Percentiles rank a stretch among this genome's conserved stretches.
Evolutionary conservation across 2,888 invertebrate species (phyloP).

Genomic region (Tipula vernalis): DNA sequence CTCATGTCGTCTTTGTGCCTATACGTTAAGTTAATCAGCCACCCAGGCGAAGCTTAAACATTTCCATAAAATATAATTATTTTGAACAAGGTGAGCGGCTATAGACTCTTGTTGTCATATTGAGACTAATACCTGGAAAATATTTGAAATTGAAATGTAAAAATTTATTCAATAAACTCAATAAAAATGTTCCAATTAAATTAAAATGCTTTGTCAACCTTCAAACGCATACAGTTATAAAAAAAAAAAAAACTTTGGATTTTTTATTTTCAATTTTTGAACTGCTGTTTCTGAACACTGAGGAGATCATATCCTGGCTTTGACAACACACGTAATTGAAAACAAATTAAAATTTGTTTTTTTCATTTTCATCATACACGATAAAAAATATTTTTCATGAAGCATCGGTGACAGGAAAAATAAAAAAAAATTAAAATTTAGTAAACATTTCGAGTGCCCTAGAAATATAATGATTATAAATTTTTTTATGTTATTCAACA

Average conservation of each 20-base stretch:
- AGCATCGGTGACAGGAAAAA: neutral
- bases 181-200: too few species aligned
- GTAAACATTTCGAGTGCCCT: neutral
- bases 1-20: too few species aligned
- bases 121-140: too few species aligned
- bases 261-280: neutral
- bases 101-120: too few species aligned
- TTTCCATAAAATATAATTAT: too few species aligned
- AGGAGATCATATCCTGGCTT: neutral
- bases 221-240: neutral
- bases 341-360: neutral
- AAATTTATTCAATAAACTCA: too few species aligned
- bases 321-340: neutral
- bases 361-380: neutral
- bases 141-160: too few species aligned
- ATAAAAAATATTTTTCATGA: neutral
- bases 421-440: neutral
- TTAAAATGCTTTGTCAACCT: neutral
- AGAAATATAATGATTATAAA: neutral
- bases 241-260: neutral
- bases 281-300: neutral
- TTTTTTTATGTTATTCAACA: neutral
- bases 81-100: too few species aligned
- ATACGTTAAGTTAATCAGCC: too few species aligned
- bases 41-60: too few species aligned